Percentiles rank a stretch among this genome's conserved stretches.
These are phyloP conservation scores for Eumaeus atala DNA, from an alignment of 1,140 invertebrate genomes.

Conservation along the genomic window DNA sequence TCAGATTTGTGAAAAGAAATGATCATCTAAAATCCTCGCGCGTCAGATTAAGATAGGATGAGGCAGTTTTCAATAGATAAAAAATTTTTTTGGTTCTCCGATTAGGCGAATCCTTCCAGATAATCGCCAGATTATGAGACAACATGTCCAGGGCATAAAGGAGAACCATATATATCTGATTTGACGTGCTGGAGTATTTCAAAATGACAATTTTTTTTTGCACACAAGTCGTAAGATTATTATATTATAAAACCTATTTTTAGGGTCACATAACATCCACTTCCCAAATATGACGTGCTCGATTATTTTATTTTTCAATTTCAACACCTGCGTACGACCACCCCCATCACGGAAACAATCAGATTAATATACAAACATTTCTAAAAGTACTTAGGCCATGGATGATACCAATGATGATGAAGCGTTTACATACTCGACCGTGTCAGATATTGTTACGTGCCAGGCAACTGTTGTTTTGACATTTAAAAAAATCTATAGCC, in stretches of 20 bases:
- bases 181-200: conserved; percentile 18
- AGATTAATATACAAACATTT: conserved; percentile 22
- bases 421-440: conserved; percentile 21
- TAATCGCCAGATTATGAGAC: conserved; percentile 9
- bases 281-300: conserved; percentile 13
- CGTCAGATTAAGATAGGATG: too few relatives aligned
- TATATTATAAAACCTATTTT: too few relatives aligned
- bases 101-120: neutral
- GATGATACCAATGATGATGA: conserved; percentile 19
- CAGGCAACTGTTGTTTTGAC: conserved; percentile 23
- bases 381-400: conserved; percentile 17
- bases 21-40: too few relatives aligned
- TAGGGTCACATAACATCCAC: neutral
- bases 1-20: too few relatives aligned
- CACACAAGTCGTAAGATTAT: conserved; percentile 5
- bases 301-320: conserved; percentile 16
- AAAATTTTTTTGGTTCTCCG: neutral
- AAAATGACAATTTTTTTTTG: conserved; percentile 13
- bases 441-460: too few relatives aligned
- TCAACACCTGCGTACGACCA: conserved; percentile 7
- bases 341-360: conserved; percentile 18
- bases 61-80: too few relatives aligned
- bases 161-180: conserved; percentile 15
- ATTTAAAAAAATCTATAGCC: too few relatives aligned
- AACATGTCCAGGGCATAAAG: conserved; percentile 8